Percentiles rank a stretch among this genome's conserved stretches.
Conservation (phyloP, 2,113 vertebrate species). For the Puntigrus tetrazona region DNA sequence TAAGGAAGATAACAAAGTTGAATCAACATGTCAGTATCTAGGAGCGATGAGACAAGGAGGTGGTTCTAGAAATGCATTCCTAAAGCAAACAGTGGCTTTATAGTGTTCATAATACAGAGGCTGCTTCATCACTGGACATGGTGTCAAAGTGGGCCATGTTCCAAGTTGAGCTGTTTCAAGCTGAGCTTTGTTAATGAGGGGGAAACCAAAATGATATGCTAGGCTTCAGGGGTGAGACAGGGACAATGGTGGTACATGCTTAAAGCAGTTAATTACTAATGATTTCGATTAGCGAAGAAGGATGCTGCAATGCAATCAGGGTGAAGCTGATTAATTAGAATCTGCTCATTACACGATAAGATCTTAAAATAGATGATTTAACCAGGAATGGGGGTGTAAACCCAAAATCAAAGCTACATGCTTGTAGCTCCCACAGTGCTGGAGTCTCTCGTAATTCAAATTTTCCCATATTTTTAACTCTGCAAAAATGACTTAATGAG, state of each 20-base stretch:
- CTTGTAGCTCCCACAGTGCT: background rate
- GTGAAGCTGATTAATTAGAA: constrained; percentile 57
- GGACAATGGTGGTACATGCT: constrained; percentile 49
- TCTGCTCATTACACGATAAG: constrained; percentile 42
- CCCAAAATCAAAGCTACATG: constrained; percentile 37
- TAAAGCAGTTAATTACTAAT: constrained; percentile 64
- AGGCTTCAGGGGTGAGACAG: constrained; percentile 43
- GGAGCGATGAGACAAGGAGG: background rate
- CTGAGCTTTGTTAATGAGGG: constrained; percentile 41
- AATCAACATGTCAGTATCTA: background rate
- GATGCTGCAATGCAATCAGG: constrained; percentile 56
- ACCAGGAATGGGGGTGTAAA: constrained; percentile 39
- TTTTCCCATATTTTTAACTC: background rate
- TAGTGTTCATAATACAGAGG: background rate
- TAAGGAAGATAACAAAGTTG: constrained; percentile 1
- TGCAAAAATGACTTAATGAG: background rate
- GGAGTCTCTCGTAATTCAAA: background rate
- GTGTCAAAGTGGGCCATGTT: constrained; percentile 1
- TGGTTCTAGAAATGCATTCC: background rate
- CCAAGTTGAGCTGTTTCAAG: background rate
- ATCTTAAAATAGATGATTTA: constrained; percentile 41
- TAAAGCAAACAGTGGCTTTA: background rate
- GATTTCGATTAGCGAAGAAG: constrained; percentile 52
- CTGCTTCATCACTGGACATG: background rate
- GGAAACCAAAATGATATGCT: constrained; percentile 33